Evolutionary conservation across 2,113 vertebrate genomes (phyloP).

Genomic region (Strigops habroptila): DNA sequence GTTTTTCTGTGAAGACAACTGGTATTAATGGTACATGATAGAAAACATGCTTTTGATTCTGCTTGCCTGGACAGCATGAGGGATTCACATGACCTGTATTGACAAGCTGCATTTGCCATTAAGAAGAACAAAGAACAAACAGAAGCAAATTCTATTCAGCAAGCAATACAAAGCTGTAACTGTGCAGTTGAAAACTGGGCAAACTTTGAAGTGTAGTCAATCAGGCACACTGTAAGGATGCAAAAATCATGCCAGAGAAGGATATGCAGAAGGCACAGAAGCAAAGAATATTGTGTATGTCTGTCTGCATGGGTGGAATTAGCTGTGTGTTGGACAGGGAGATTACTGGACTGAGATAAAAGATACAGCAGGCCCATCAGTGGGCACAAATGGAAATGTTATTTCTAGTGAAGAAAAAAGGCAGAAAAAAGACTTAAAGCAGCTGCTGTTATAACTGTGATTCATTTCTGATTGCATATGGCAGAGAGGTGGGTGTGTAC

Average conservation of each 20-base stretch:
- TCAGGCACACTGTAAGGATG: neutral
- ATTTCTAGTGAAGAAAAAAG: slow-evolving; percentile 5
- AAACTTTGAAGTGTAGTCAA: neutral
- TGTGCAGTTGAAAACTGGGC: neutral
- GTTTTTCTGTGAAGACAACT: neutral
- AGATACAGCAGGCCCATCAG: neutral
- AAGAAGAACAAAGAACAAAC: neutral
- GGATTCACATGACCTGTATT: neutral
- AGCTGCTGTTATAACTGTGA: slow-evolving; percentile 21
- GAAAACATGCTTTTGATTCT: neutral
- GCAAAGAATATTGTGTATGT: neutral
- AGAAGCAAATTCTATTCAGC: neutral
- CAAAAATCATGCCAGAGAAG: neutral
- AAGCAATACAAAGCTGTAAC: neutral
- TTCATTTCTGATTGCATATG: slow-evolving; percentile 49
- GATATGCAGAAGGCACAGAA: neutral
- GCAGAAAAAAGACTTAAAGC: neutral
- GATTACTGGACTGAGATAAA: neutral
- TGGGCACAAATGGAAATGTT: neutral
- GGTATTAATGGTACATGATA: neutral
- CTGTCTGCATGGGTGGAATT: neutral
- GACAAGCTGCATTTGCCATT: neutral
- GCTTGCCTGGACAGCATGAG: neutral
- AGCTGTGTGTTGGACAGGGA: neutral
- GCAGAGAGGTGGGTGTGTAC: slow-evolving; percentile 42